Conservation (phyloP, 1,140 invertebrate species). For the Vanessa atalanta region DNA sequence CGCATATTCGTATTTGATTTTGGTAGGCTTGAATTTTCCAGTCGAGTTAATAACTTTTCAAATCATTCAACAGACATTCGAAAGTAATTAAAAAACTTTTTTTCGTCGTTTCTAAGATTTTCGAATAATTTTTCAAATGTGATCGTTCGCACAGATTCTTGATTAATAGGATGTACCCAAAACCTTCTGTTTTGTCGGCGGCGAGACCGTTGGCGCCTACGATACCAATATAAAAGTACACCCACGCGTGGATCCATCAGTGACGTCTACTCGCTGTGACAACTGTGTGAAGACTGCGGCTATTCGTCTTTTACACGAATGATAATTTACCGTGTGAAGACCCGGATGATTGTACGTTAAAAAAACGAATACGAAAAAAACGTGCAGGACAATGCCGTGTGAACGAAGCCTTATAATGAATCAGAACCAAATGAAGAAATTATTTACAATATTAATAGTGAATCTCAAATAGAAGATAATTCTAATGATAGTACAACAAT, state of each 20-base stretch:
- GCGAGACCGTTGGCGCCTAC: slow-evolving; percentile 18
- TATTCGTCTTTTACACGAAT: slow-evolving; percentile 29
- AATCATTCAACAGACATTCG: neutral
- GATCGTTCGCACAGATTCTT: slow-evolving; percentile 39
- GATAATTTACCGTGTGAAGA: slow-evolving; percentile 19
- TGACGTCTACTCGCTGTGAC: slow-evolving; percentile 31
- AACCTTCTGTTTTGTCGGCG: slow-evolving; percentile 44
- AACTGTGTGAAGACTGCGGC: slow-evolving; percentile 4
- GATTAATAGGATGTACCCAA: slow-evolving; percentile 50
- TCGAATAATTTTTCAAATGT: slow-evolving; percentile 2
- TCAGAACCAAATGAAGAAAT: too few species aligned
- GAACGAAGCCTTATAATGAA: too few species aligned
- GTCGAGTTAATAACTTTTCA: neutral
- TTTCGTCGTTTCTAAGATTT: neutral
- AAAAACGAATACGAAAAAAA: too few species aligned
- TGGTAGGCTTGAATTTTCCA: neutral
- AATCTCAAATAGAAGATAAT: too few species aligned
- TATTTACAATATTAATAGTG: too few species aligned
- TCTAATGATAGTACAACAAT: too few species aligned
- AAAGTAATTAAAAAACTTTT: neutral
- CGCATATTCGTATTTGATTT: neutral
- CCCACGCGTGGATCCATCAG: slow-evolving; percentile 48
- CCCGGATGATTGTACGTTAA: slow-evolving; percentile 5
- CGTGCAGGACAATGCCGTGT: too few species aligned
- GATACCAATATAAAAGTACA: slow-evolving; percentile 49